Evolutionary conservation across 2,113 vertebrate genomes (phyloP), one percentile per base, ranked within the genome.

Genomic region (Tretioscincus oriximinensis): DNA sequence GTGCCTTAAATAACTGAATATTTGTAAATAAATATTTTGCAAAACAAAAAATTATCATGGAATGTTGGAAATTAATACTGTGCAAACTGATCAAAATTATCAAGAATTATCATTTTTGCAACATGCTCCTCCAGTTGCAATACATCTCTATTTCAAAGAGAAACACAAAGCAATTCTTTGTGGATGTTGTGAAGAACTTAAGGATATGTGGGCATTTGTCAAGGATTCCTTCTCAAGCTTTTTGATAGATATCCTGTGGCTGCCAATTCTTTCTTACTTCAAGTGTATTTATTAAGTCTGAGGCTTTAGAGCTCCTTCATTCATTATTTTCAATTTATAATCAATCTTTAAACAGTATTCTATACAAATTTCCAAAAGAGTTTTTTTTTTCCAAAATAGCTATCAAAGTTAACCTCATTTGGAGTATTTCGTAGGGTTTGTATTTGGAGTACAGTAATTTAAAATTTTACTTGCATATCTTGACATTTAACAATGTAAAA

Each of bases 1-100:
- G 81, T 75, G 83, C 80, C 82, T 88, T 84, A 84, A 89, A 86
- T 85, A 92, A 84, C 74, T 85, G 0, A 0, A 41, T 28, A 81
- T 90, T 87, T 85, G 84, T 81, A 73, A 74, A 47, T 84, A 81
- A n/a, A 71, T 88, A 58, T 18, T 58, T 51, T 9, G 2, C 12
- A 18, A 18, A 58, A 16, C 54, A 58, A 18, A 58, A 16, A 2
- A 58, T 58, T 18, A 58, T 58, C 54, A 58, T 58, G 54, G 83
- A 92, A 89, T 85, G 76, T 31, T 61, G 84, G 22, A 73, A 26
- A 24, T 31, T 54, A 74, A 4, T 35, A 5, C 45, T 82, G 72
- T 18, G 78, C 18, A 0, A 1, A 77, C 21, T 69, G 85, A 28
- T 26, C 20, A 28, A 8, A 16, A 66, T 51, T 31, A 65, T 45